phyloP scores from a whole-genome alignment of 2,113 vertebrate genomes.

The Laticauda laticaudata region DNA sequence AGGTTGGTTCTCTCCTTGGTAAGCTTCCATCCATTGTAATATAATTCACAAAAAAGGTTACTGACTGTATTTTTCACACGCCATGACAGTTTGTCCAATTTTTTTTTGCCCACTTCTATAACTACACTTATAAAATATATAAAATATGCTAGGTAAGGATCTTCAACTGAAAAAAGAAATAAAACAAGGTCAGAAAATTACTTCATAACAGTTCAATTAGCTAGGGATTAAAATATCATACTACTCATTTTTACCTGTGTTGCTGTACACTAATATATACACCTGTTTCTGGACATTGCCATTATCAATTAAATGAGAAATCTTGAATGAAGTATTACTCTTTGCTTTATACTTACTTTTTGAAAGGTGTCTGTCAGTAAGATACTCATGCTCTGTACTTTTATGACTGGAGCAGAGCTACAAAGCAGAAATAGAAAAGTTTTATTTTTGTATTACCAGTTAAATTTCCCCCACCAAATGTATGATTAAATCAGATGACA shows the following conservation, averaged over 20 bases:
- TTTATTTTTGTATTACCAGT: background rate
- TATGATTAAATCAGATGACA: background rate
- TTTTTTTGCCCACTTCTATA: background rate
- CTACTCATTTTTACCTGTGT: background rate
- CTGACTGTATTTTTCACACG: background rate
- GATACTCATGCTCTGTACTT: constrained; percentile 75
- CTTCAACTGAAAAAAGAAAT: background rate
- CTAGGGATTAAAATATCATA: background rate
- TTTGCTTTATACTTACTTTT: constrained; percentile 76
- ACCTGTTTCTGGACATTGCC: background rate
- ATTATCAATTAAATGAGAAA: background rate
- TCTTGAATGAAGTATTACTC: background rate
- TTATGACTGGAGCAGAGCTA: constrained; percentile 72
- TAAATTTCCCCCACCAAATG: background rate
- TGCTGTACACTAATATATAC: background rate
- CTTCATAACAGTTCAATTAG: background rate
- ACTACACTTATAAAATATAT: background rate
- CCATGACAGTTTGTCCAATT: background rate
- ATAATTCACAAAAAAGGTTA: background rate
- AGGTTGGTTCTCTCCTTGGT: background rate
- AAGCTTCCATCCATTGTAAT: background rate
- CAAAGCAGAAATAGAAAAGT: constrained; percentile 43
- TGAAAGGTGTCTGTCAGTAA: constrained; percentile 76
- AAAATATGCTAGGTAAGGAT: background rate
- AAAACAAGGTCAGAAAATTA: background rate